A percentile compares a stretch with the other conserved stretches of the same genome.
Evolutionary conservation across 2,113 vertebrate genomes (phyloP).

Genomic region (Rhineura floridana): DNA sequence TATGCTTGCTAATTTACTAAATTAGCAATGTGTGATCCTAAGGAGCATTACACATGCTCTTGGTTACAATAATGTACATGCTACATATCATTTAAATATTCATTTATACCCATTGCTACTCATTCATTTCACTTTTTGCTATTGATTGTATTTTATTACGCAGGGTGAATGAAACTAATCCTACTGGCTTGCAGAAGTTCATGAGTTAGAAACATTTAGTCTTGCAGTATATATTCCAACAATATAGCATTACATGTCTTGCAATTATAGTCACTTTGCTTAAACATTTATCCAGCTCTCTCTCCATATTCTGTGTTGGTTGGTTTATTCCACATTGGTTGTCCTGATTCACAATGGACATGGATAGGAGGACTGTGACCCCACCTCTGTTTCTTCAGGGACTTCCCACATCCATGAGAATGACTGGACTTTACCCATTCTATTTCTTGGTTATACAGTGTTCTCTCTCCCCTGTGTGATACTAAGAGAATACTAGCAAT

Average conservation of each 20-base stretch:
- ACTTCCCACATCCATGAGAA: too few species aligned
- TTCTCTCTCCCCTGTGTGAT: too few species aligned
- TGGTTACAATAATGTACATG: constrained; percentile 62
- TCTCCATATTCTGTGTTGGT: too few species aligned
- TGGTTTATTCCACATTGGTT: not conserved
- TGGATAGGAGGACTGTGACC: not conserved
- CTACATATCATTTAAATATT: constrained; percentile 68
- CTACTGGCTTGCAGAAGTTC: constrained; percentile 36
- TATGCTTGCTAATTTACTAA: constrained; percentile 56
- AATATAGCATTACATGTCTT: too few species aligned
- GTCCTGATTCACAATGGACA: not conserved
- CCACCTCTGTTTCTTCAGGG: not conserved
- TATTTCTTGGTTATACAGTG: too few species aligned
- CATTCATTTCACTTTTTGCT: constrained; percentile 61
- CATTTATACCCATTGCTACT: constrained; percentile 53
- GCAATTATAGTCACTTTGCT: not conserved
- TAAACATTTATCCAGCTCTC: not conserved
- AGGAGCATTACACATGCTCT: constrained; percentile 58
- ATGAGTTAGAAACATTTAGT: constrained; percentile 2
- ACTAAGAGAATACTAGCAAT: not conserved
- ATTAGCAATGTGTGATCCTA: constrained; percentile 45
- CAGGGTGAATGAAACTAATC: constrained; percentile 60
- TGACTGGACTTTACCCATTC: too few species aligned
- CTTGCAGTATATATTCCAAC: too few species aligned
- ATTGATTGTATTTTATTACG: constrained; percentile 62